A percentile compares a stretch with the other conserved stretches of the same genome.
Conservation (phyloP, 1,140 invertebrate species). For the Drosophila pallidifrons region DNA sequence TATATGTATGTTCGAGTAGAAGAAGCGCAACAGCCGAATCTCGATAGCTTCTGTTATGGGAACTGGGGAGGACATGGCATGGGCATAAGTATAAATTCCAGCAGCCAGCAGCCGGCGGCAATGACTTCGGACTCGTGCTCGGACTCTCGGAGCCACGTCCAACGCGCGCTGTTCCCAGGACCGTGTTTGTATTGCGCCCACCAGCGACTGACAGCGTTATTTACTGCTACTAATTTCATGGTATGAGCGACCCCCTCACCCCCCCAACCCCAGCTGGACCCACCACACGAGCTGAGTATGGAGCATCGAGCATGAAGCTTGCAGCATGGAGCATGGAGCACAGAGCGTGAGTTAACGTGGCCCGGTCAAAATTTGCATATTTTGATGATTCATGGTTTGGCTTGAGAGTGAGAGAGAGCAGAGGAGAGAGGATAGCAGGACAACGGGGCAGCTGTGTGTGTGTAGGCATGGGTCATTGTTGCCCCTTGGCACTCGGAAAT, state of each 20-base stretch:
- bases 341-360: slow-evolving; percentile 26
- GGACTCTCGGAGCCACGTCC: background rate
- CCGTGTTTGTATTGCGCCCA: slow-evolving; percentile 37
- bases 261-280: no score
- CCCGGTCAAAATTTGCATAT: slow-evolving; percentile 69
- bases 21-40: background rate
- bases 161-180: background rate
- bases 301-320: background rate
- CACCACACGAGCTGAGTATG: no score
- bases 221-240: slow-evolving; percentile 65
- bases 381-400: slow-evolving; percentile 75
- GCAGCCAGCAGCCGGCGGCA: slow-evolving; percentile 45
- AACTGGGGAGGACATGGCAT: background rate
- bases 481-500: slow-evolving; percentile 47
- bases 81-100: slow-evolving; percentile 65
- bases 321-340: background rate
- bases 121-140: slow-evolving; percentile 50
- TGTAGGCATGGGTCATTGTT: slow-evolving; percentile 30
- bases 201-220: slow-evolving; percentile 56
- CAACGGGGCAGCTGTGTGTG: slow-evolving; percentile 21
- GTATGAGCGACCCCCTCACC: slow-evolving; percentile 7
- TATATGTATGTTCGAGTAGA: no score
- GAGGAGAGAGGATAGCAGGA: background rate
- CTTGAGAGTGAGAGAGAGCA: background rate
- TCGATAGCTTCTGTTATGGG: background rate